Percentiles rank a stretch among this genome's conserved stretches.
phyloP scores from a whole-genome alignment of 2,113 vertebrate genomes.

The Euleptes europaea region DNA sequence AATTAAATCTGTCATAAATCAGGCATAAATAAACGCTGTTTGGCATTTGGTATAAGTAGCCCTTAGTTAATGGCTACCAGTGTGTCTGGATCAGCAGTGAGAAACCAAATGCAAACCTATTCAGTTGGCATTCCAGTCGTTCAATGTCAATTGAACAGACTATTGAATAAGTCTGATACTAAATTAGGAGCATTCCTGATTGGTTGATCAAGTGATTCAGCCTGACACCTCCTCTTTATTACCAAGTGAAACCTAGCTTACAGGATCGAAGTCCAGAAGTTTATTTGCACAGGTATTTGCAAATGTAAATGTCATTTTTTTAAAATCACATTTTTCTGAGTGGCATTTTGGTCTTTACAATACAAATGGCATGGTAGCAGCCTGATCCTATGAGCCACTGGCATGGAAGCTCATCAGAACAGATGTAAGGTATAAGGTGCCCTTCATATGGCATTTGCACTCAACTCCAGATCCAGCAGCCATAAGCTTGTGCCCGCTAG shows the following conservation, averaged over 20 bases:
- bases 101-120: too few relatives aligned
- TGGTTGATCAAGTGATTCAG: too few relatives aligned
- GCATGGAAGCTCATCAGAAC: too few relatives aligned
- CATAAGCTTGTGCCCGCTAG: neutral
- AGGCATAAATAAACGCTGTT: too few relatives aligned
- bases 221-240: constrained; percentile 65
- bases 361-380: constrained; percentile 49
- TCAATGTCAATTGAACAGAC: too few relatives aligned
- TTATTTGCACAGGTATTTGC: constrained; percentile 73
- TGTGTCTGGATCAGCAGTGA: too few relatives aligned
- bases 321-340: constrained; percentile 68
- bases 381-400: neutral
- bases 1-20: too few relatives aligned
- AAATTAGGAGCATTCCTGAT: too few relatives aligned
- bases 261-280: constrained; percentile 68
- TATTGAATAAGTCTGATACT: too few relatives aligned
- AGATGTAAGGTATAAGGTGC: neutral
- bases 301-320: constrained; percentile 74
- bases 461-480: neutral
- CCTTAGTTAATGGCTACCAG: too few relatives aligned
- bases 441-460: neutral
- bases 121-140: too few relatives aligned
- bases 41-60: too few relatives aligned
- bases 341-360: constrained; percentile 69
- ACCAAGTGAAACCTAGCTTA: constrained; percentile 68